phyloP scores from a whole-genome alignment of 2,888 invertebrate species.

The Parapristionchus giblindavisi region DNA sequence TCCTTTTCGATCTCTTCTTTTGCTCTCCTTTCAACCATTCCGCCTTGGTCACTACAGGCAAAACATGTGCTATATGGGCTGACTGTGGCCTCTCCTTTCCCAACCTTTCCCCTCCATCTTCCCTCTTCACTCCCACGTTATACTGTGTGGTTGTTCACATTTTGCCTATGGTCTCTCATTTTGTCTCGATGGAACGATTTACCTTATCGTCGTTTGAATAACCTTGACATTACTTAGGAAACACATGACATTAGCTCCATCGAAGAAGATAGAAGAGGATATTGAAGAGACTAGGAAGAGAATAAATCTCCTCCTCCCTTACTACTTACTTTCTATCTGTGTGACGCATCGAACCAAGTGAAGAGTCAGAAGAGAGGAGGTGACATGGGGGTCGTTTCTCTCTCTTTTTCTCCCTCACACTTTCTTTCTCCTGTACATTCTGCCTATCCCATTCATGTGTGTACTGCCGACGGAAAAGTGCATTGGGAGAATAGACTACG shows the following conservation, averaged over 20 bases:
- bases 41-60: too few relatives aligned
- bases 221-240: slow-evolving; percentile 34
- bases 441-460: background rate
- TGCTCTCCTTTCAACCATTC: too few relatives aligned
- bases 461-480: too few relatives aligned
- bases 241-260: slow-evolving; percentile 23
- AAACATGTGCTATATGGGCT: too few relatives aligned
- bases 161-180: slow-evolving; percentile 9
- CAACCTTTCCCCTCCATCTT: background rate
- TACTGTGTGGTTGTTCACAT: background rate
- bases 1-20: slow-evolving; percentile 18
- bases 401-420: background rate
- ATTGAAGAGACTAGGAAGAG: background rate
- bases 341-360: too few relatives aligned
- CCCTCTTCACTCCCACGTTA: background rate
- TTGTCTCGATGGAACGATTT: too few relatives aligned
- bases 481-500: too few relatives aligned
- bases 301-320: too few relatives aligned
- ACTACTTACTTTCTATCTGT: too few relatives aligned
- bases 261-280: background rate
- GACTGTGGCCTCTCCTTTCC: too few relatives aligned
- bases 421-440: background rate
- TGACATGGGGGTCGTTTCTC: background rate
- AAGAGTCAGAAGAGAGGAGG: background rate
- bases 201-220: slow-evolving; percentile 29